Conservation (phyloP, 2,888 invertebrate genomes). For the Conchocele bisecta region DNA sequence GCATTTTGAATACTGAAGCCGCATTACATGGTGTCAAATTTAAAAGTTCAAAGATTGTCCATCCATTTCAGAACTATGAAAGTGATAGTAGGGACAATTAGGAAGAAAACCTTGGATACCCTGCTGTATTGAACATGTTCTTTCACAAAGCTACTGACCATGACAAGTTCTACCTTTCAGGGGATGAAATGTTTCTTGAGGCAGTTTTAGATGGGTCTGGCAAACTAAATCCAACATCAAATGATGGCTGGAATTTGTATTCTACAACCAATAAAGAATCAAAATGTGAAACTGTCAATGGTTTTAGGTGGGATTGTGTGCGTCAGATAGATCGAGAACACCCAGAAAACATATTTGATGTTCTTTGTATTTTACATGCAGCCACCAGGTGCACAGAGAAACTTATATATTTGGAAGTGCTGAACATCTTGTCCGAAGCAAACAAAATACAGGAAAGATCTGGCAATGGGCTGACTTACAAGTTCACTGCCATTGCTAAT, state of each 20-base stretch:
- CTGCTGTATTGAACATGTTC: too few species aligned
- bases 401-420: background rate
- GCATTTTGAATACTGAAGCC: too few species aligned
- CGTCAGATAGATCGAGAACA: background rate
- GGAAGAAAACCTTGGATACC: too few species aligned
- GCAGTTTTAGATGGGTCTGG: background rate
- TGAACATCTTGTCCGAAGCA: background rate
- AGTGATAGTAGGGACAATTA: too few species aligned
- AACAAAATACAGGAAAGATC: background rate
- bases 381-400: background rate
- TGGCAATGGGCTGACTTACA: background rate
- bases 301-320: background rate
- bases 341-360: background rate
- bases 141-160: too few species aligned
- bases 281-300: background rate
- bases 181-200: constrained; percentile 10
- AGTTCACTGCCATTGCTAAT: background rate
- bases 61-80: too few species aligned
- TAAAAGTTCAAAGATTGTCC: too few species aligned
- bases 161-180: constrained; percentile 2
- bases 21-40: too few species aligned
- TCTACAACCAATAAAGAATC: background rate
- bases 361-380: background rate
- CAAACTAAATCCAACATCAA: background rate
- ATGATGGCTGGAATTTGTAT: constrained; percentile 3